These are phyloP conservation scores for Protosalanx chinensis DNA, from an alignment of 2,797 vertebrate species.

Conservation along the genomic window DNA sequence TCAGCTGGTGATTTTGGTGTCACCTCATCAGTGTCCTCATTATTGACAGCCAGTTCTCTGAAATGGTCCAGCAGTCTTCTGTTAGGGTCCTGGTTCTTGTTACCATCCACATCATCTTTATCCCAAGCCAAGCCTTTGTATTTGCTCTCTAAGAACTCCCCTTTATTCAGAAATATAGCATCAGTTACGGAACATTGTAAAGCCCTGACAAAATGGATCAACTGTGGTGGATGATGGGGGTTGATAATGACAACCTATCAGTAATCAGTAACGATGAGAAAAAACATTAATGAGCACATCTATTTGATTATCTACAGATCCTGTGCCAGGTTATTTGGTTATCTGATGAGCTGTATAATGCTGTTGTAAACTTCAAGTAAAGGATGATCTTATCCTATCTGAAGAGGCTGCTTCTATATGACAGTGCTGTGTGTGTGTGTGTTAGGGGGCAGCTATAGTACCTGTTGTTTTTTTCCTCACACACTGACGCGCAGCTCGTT, in stretches of 20 bases:
- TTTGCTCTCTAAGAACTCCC: conserved; percentile 29
- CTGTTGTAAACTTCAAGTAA: too few relatives aligned
- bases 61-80: conserved; percentile 64
- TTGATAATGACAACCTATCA: background rate
- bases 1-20: background rate
- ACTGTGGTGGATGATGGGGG: background rate
- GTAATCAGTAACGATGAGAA: background rate
- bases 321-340: background rate
- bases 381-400: too few relatives aligned
- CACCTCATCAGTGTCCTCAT: conserved; percentile 61
- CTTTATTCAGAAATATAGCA: conserved; percentile 30
- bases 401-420: background rate
- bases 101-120: conserved; percentile 38
- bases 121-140: conserved; percentile 62
- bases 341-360: background rate
- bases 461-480: conserved; percentile 42
- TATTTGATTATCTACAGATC: background rate
- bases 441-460: conserved; percentile 13
- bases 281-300: background rate
- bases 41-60: conserved; percentile 53
- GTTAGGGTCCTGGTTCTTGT: conserved; percentile 34
- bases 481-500: conserved; percentile 28
- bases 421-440: background rate
- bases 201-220: background rate
- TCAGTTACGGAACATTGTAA: background rate